Conservation (phyloP, 2,888 invertebrate species). For the Drosophila suboccidentalis region DNA sequence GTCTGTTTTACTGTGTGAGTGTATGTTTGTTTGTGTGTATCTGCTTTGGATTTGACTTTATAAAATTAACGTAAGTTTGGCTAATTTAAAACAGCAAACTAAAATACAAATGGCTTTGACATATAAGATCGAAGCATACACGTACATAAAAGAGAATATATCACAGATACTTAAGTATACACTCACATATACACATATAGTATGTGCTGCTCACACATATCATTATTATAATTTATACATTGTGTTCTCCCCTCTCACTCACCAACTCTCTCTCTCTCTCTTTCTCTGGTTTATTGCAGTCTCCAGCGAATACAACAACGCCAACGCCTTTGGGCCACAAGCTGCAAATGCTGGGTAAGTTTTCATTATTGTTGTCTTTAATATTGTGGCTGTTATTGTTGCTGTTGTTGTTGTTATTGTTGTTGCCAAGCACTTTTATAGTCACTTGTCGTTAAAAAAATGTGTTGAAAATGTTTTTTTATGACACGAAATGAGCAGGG, state of each 20-base stretch:
- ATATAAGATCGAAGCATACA: constrained; percentile 28
- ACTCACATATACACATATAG: background rate
- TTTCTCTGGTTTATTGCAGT: constrained; percentile 60
- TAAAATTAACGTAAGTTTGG: constrained; percentile 64
- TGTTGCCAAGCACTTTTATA: constrained; percentile 55
- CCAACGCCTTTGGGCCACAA: constrained; percentile 77
- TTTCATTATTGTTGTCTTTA: constrained; percentile 55
- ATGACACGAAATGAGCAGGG: constrained; percentile 73
- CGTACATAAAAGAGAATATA: constrained; percentile 1
- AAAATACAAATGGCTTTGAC: constrained; percentile 38
- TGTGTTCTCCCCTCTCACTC: constrained; percentile 42
- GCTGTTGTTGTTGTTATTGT: constrained; percentile 30
- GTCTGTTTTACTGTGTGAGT: constrained; percentile 50
- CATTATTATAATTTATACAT: constrained; percentile 74
- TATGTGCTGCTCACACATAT: constrained; percentile 37
- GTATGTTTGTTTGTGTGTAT: constrained; percentile 11
- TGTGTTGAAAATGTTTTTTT: constrained; percentile 77
- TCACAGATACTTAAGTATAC: constrained; percentile 18
- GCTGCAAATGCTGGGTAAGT: constrained; percentile 74
- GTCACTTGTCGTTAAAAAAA: constrained; percentile 72
- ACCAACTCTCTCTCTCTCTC: background rate
- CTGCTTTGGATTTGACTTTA: constrained; percentile 33
- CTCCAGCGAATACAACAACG: constrained; percentile 53
- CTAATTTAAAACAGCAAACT: constrained; percentile 71
- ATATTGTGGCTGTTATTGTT: constrained; percentile 23